Percentiles rank a stretch among this genome's conserved stretches.
Conservation (phyloP, 2,797 vertebrate species). For the Lacerta agilis region DNA sequence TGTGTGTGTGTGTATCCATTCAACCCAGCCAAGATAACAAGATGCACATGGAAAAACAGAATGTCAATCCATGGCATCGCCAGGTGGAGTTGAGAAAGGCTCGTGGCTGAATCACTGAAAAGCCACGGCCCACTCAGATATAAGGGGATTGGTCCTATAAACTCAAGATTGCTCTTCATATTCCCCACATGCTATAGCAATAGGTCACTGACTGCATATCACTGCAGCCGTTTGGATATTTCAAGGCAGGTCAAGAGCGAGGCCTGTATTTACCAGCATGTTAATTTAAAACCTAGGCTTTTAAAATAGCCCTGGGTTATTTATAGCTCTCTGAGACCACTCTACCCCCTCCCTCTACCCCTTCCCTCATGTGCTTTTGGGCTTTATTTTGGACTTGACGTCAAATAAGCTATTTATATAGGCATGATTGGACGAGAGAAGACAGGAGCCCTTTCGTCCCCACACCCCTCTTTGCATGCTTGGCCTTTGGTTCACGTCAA, state of each 20-base stretch:
- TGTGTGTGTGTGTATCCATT: background rate
- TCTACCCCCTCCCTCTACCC: conserved; percentile 51
- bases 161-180: background rate
- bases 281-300: conserved; percentile 59
- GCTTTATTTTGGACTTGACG: conserved; percentile 67
- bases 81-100: background rate
- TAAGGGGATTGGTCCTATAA: background rate
- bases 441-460: conserved; percentile 27
- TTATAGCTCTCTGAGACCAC: conserved; percentile 60
- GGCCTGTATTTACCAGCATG: conserved; percentile 56
- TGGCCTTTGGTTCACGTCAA: conserved; percentile 28
- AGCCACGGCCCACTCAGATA: background rate
- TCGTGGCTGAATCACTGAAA: background rate
- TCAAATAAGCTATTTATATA: conserved; percentile 76
- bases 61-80: background rate
- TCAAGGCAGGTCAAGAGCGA: conserved; percentile 27
- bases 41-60: background rate
- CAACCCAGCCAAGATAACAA: background rate
- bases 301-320: conserved; percentile 75
- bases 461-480: background rate
- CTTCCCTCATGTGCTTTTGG: conserved; percentile 46
- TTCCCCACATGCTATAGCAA: background rate
- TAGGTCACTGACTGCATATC: conserved; percentile 4
- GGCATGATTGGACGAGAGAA: conserved; percentile 39
- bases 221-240: conserved; percentile 20